Percentiles rank a stretch among this genome's conserved stretches.
phyloP scores from a whole-genome alignment of 2,113 vertebrate genomes.

The Ahaetulla prasina region DNA sequence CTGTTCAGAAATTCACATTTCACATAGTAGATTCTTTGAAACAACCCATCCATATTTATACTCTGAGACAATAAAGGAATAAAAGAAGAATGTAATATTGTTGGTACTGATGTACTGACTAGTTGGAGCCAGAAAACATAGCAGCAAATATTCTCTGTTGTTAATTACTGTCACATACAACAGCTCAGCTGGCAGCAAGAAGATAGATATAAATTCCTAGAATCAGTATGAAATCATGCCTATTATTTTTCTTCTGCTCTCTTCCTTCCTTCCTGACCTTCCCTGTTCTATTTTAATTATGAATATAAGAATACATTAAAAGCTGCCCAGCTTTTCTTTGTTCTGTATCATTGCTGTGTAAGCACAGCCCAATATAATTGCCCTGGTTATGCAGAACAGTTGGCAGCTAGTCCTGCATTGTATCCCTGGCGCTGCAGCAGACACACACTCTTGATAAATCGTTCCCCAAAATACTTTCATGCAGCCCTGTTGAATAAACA shows the following conservation, averaged over 20 bases:
- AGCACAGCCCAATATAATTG: constrained; percentile 8
- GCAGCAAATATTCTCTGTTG: background rate
- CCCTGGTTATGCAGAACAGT: constrained; percentile 23
- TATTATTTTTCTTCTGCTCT: background rate
- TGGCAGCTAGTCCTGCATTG: background rate
- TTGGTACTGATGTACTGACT: background rate
- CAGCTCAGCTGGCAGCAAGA: background rate
- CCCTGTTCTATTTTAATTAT: constrained; percentile 28
- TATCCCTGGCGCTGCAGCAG: rapidly evolving
- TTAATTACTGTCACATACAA: background rate
- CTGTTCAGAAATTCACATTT: background rate
- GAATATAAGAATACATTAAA: background rate
- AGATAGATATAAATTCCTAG: rapidly evolving
- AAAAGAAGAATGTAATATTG: background rate
- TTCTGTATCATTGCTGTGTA: constrained; percentile 19
- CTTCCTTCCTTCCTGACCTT: constrained; percentile 2
- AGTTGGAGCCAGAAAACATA: background rate
- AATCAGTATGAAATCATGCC: rapidly evolving
- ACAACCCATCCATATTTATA: background rate
- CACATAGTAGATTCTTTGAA: background rate
- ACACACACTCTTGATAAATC: constrained; percentile 18
- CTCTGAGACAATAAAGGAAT: background rate
- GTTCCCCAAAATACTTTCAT: constrained; percentile 22
- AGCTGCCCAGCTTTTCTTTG: background rate
- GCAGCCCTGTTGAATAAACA: background rate